Percentiles rank a stretch among this genome's conserved stretches.
Evolutionary conservation across 2,797 vertebrate species (phyloP).

Genomic region (Syngnathus rostellatus): DNA sequence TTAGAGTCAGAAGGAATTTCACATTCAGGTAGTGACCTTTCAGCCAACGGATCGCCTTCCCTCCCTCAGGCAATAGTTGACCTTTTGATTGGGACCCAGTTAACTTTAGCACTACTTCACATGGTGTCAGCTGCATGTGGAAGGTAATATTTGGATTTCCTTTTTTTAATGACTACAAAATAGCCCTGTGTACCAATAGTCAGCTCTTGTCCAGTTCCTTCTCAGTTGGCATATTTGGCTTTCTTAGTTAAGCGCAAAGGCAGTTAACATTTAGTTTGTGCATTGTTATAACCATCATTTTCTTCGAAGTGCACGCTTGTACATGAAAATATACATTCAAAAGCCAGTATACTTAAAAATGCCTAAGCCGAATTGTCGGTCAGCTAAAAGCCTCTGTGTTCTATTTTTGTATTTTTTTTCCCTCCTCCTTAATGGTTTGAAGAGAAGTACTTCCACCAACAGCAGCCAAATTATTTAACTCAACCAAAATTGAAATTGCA

Average conservation of each 20-base stretch:
- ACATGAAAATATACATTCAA: background rate
- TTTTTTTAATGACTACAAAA: background rate
- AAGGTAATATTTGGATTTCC: background rate
- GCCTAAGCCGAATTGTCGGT: background rate
- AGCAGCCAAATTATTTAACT: background rate
- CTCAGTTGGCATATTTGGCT: conserved; percentile 27
- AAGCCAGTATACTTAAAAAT: background rate
- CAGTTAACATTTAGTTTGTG: conserved; percentile 1
- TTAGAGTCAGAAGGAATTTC: background rate
- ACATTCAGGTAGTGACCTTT: background rate
- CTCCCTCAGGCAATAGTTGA: conserved; percentile 15
- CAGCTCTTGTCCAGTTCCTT: conserved; percentile 12
- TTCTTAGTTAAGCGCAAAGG: conserved; percentile 38
- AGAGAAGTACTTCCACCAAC: background rate
- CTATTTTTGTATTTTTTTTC: conserved; percentile 4
- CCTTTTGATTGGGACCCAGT: conserved; percentile 31
- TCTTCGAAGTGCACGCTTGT: conserved; percentile 14
- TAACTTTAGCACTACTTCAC: conserved; percentile 2
- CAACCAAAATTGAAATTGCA: background rate
- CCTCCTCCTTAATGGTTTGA: background rate
- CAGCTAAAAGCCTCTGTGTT: conserved; percentile 26
- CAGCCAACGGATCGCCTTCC: background rate
- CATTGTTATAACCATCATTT: conserved; percentile 2
- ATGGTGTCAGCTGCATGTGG: background rate
- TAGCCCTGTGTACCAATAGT: conserved; percentile 21